Evolutionary conservation across 2,113 vertebrate species (phyloP).

Genomic region (Oreochromis spilurus): DNA sequence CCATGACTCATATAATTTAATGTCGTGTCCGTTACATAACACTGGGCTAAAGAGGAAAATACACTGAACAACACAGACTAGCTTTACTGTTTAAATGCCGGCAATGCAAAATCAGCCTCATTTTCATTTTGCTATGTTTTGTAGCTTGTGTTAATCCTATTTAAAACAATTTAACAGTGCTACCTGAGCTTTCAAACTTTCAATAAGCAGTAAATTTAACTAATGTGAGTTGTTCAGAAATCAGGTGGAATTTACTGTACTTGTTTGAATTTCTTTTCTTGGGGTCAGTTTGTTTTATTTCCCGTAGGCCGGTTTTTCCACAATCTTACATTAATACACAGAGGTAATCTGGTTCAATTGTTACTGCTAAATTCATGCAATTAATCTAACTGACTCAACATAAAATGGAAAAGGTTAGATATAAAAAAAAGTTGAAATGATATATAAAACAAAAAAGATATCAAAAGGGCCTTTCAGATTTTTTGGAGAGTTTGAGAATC

Average conservation of each 20-base stretch:
- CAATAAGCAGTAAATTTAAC: not conserved
- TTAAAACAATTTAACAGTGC: not conserved
- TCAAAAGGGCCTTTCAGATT: not conserved
- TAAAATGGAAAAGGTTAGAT: not conserved
- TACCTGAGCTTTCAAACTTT: not conserved
- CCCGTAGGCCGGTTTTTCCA: not conserved
- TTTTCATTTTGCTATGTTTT: not conserved
- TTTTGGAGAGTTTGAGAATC: not conserved
- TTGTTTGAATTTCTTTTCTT: not conserved
- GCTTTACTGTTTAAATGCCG: not conserved
- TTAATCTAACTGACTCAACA: not conserved
- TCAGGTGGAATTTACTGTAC: not conserved
- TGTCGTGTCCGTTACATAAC: not conserved
- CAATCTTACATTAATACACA: not conserved
- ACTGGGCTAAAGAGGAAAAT: not conserved
- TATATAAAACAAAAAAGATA: not conserved
- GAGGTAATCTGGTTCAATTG: not conserved
- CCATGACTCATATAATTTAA: not conserved
- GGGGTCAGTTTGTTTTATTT: not conserved
- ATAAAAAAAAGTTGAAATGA: not conserved
- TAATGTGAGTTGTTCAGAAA: not conserved
- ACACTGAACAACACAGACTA: not conserved
- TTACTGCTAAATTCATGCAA: not conserved
- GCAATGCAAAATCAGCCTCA: not conserved
- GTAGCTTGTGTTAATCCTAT: not conserved